Evolutionary conservation across 2,113 vertebrate genomes (phyloP).

Genomic region (Falco punctatus): DNA sequence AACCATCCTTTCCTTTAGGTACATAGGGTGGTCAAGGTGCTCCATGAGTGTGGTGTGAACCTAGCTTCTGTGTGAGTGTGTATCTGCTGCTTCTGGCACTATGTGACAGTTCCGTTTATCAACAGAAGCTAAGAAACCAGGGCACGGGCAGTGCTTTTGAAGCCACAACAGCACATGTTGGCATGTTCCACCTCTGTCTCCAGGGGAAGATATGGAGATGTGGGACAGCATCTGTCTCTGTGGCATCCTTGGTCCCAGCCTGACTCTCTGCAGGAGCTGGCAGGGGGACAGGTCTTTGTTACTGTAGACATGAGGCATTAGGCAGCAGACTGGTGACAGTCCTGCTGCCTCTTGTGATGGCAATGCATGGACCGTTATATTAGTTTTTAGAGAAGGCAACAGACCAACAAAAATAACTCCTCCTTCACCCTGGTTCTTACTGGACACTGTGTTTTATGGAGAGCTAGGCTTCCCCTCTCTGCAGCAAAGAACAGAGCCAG

Average conservation of each 20-base stretch:
- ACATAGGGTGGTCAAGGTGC: neutral
- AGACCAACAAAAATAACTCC: neutral
- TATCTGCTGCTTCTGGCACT: neutral
- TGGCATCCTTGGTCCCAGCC: neutral
- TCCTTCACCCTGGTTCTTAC: neutral
- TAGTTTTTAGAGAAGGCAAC: neutral
- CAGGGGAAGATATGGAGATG: accelerated
- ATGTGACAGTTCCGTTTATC: neutral
- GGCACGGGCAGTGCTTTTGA: neutral
- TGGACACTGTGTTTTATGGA: neutral
- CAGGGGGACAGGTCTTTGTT: neutral
- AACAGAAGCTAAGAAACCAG: neutral
- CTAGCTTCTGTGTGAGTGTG: too few relatives aligned
- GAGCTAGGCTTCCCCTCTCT: neutral
- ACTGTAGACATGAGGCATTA: neutral
- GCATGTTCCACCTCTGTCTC: neutral
- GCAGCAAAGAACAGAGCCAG: neutral
- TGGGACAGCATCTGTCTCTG: neutral
- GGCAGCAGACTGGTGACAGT: neutral
- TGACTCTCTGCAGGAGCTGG: neutral
- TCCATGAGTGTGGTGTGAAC: neutral
- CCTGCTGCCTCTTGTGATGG: neutral
- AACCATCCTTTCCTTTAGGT: neutral
- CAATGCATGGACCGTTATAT: neutral
- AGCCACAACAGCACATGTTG: accelerated